Base-by-base conservation (phyloP, 2,113 vertebrate genomes). In the Varanus salvator region DNA sequence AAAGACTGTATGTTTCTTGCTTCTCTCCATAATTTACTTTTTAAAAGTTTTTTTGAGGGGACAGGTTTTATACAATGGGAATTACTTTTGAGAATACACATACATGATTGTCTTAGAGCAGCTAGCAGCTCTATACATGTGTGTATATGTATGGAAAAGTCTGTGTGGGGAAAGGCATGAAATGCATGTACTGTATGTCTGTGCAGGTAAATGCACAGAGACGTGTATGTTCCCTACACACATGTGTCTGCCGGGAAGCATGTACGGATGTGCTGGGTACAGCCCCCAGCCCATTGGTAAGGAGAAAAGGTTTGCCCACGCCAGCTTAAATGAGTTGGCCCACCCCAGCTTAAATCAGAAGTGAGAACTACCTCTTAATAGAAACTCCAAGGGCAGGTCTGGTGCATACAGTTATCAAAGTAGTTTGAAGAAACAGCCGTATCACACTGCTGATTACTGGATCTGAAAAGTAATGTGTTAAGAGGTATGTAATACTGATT, bases 401-500 rank as follows among this genome's bases (percentile, higher is more conserved):
- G 9, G 0, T 64, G 72, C 57, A 72, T 1, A 64, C 19, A 0
- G 0, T 38, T 85, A 23, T 57, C 64, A 89, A 83, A 88, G 25
- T 66, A 89, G 8, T 54, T 52, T 14, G 52, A 12, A 90, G 25
- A 72, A 85, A 90, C 88, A 88, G 2, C 80, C 88, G 14, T 74
- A 54, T 83, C 87, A n/a, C 29, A 8, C 3, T 88, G 5, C 81
- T 95, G 90, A 91, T 52, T 93, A 82, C 76, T 92, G 57, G 21
- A 89, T 83, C 34, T 91, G 57, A 78, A 91, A 91, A 92, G 52
- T 75, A 92, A 90, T 25, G 23, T 50, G 3, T 82, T 88, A 78
- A 75, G 15, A 88, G 29, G 69, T 84, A 54, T 89, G 84, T 87
- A 89, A 86, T 85, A 38, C 8, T 94, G 89, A 93, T 93, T 92